Percentiles rank a stretch among this genome's conserved stretches.
Evolutionary conservation across 2,888 invertebrate species (phyloP).

Genomic region (Lycophotia porphyrea): DNA sequence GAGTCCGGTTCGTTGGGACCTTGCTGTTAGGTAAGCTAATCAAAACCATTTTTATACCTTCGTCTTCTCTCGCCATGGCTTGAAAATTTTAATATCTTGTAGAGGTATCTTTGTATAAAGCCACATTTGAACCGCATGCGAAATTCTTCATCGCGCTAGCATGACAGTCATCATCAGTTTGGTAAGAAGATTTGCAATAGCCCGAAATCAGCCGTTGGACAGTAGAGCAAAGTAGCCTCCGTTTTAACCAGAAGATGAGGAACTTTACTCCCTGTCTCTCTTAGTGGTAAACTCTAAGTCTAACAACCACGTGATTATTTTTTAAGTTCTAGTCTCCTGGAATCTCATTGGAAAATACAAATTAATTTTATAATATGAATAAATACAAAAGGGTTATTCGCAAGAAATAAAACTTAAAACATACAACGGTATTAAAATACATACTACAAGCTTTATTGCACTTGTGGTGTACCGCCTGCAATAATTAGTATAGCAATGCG

Average conservation of each 20-base stretch:
- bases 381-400: not conserved
- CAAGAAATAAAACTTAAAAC: not conserved
- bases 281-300: not conserved
- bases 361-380: not conserved
- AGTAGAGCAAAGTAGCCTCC: not conserved
- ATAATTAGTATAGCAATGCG: not conserved
- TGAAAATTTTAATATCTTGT: not conserved
- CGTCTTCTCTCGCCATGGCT: not conserved
- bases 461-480: not conserved
- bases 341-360: not conserved
- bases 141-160: not conserved
- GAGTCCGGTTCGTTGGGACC: slow-evolving; percentile 78
- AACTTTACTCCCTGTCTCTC: not conserved
- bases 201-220: not conserved
- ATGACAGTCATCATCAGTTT: not conserved
- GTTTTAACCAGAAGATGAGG: not conserved
- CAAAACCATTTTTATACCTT: not conserved
- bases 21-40: slow-evolving; percentile 78
- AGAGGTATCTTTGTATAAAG: not conserved
- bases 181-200: not conserved
- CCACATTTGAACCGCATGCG: not conserved
- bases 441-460: not conserved
- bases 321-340: not conserved
- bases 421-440: not conserved
- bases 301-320: not conserved